phyloP scores from a whole-genome alignment of 2,888 invertebrate species.

The Cerastis leucographa region DNA sequence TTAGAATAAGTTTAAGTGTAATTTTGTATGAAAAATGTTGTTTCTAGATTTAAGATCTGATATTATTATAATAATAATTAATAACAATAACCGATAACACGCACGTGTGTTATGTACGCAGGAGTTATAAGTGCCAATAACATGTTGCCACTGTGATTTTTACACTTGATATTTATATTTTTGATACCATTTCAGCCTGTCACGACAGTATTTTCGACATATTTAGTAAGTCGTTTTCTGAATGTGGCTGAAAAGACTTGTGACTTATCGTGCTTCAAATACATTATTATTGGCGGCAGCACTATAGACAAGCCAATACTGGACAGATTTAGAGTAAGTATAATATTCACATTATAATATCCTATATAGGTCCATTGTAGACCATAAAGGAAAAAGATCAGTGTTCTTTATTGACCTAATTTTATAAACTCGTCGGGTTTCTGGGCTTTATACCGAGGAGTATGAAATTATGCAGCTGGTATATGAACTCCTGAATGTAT shows the following conservation, averaged over 20 bases:
- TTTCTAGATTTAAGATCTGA: too few relatives aligned
- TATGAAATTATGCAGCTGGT: conserved; percentile 18
- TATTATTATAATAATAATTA: conserved; percentile 11
- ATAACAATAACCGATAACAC: conserved; percentile 15
- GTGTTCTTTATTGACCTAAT: conserved; percentile 33
- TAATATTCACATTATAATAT: conserved; percentile 44
- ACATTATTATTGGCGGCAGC: conserved; percentile 77
- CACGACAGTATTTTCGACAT: conserved; percentile 78
- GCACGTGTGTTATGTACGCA: background rate
- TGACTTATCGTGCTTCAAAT: conserved; percentile 80
- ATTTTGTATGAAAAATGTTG: too few relatives aligned
- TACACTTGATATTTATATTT: conserved; percentile 16
- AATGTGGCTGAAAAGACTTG: conserved; percentile 75
- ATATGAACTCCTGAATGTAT: conserved; percentile 10
- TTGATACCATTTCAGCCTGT: conserved; percentile 73
- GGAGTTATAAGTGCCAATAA: conserved; percentile 11
- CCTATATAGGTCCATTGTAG: conserved; percentile 5
- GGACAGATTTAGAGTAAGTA: conserved; percentile 78
- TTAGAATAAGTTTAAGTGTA: too few relatives aligned
- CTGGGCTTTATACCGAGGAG: conserved; percentile 5
- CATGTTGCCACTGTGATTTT: conserved; percentile 21
- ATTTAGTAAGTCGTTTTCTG: conserved; percentile 77
- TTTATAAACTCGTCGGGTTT: conserved; percentile 17
- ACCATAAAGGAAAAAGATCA: conserved; percentile 24
- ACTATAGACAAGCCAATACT: conserved; percentile 75